Conservation (phyloP, 2,888 invertebrate genomes). For the Electrophaes corylata region DNA sequence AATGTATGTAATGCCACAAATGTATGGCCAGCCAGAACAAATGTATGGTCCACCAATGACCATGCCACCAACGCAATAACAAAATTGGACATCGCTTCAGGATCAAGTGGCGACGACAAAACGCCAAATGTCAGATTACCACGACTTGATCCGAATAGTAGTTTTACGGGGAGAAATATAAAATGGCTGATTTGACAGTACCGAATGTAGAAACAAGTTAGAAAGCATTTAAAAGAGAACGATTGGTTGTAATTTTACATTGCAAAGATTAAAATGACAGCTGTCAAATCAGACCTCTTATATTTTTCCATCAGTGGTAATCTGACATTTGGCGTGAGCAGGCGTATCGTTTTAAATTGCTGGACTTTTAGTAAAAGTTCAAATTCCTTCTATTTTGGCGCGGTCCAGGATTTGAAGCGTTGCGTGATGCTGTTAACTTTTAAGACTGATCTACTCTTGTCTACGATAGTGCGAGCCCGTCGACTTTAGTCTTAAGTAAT, state of each 20-base stretch:
- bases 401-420: constrained; percentile 64
- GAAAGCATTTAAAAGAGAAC: constrained; percentile 11
- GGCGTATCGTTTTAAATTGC: constrained; percentile 70
- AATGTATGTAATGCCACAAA: constrained; percentile 77
- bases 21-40: constrained; percentile 47
- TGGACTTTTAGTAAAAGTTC: constrained; percentile 53
- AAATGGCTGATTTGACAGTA: constrained; percentile 24
- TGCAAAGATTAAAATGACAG: not conserved
- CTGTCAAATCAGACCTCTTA: constrained; percentile 35
- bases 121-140: constrained; percentile 81
- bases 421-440: constrained; percentile 51
- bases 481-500: constrained; percentile 74
- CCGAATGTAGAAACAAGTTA: not conserved
- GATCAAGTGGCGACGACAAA: constrained; percentile 74
- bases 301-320: constrained; percentile 58
- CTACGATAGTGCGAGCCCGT: constrained; percentile 78
- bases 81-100: constrained; percentile 68
- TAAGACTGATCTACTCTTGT: constrained; percentile 69
- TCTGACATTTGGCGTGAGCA: constrained; percentile 78
- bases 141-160: constrained; percentile 70
- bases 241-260: not conserved
- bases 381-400: constrained; percentile 43
- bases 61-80: constrained; percentile 65
- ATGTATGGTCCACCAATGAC: constrained; percentile 54
- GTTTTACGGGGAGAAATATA: constrained; percentile 38